phyloP scores from a whole-genome alignment of 2,888 invertebrate species.

The Balanococcus diminutus region DNA sequence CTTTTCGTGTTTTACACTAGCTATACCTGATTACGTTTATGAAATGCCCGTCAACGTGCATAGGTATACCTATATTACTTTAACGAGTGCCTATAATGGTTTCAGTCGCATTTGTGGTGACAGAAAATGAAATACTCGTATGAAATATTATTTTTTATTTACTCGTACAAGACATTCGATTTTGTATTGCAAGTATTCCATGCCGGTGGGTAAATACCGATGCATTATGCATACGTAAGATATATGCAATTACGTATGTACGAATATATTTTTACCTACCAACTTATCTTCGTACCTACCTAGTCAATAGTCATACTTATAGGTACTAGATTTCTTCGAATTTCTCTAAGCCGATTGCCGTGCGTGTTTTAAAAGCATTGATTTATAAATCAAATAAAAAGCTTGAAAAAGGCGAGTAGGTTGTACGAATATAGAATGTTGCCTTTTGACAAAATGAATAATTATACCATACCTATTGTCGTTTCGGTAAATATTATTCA shows the following conservation, averaged over 20 bases:
- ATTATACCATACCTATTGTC: neutral
- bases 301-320: too few relatives aligned
- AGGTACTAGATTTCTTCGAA: neutral
- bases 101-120: neutral
- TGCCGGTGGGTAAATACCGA: too few relatives aligned
- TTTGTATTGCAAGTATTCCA: neutral
- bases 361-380: neutral
- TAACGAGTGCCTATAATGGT: too few relatives aligned
- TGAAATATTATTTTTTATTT: too few relatives aligned
- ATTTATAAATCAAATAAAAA: neutral
- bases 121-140: neutral
- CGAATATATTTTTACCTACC: too few relatives aligned
- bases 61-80: neutral
- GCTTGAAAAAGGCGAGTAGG: neutral
- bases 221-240: neutral
- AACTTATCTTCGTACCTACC: too few relatives aligned
- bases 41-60: neutral
- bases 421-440: neutral
- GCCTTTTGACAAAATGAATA: neutral
- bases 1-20: neutral
- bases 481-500: neutral
- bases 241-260: neutral
- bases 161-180: neutral
- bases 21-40: neutral
- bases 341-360: neutral